A percentile compares a stretch with the other conserved stretches of the same genome.
phyloP scores from a whole-genome alignment of 2,797 vertebrate genomes.

The Pangasius djambal region DNA sequence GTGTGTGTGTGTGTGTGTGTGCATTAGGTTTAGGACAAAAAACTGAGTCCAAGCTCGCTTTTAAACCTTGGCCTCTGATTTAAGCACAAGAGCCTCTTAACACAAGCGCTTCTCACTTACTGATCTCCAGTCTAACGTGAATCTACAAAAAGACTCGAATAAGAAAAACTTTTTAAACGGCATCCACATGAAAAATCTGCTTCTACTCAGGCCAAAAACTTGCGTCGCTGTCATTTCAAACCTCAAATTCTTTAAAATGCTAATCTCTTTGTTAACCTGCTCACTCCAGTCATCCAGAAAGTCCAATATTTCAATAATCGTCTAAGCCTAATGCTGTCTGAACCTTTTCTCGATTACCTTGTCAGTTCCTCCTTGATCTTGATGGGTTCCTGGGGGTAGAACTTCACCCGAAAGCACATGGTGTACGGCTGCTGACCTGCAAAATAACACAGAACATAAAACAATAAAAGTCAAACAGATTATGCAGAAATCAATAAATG shows the following conservation, averaged over 20 bases:
- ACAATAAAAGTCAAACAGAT: slow-evolving; percentile 30
- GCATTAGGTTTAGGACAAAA: not conserved
- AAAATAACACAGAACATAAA: slow-evolving; percentile 54
- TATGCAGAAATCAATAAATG: slow-evolving; percentile 30
- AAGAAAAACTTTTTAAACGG: not conserved
- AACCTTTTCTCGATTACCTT: slow-evolving; percentile 77
- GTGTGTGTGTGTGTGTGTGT: slow-evolving; percentile 36
- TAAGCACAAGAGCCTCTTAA: slow-evolving; percentile 12
- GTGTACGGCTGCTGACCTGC: slow-evolving; percentile 96
- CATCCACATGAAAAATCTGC: not conserved
- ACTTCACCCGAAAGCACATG: slow-evolving; percentile 99
- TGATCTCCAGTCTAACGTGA: not conserved
- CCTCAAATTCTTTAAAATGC: not conserved
- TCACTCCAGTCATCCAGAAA: not conserved
- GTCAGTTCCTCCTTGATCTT: slow-evolving; percentile 99
- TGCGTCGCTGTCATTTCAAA: not conserved
- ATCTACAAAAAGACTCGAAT: not conserved
- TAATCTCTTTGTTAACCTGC: not conserved
- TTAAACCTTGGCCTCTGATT: slow-evolving; percentile 6
- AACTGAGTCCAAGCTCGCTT: slow-evolving; percentile 8
- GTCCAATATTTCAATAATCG: not conserved
- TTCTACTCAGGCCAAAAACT: not conserved
- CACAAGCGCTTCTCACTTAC: not conserved
- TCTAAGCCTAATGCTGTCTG: not conserved
- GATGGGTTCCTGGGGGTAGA: slow-evolving; percentile 96